These are phyloP conservation scores for Cossypha caffra DNA, from an alignment of 2,797 vertebrate genomes.

Conservation along the genomic window DNA sequence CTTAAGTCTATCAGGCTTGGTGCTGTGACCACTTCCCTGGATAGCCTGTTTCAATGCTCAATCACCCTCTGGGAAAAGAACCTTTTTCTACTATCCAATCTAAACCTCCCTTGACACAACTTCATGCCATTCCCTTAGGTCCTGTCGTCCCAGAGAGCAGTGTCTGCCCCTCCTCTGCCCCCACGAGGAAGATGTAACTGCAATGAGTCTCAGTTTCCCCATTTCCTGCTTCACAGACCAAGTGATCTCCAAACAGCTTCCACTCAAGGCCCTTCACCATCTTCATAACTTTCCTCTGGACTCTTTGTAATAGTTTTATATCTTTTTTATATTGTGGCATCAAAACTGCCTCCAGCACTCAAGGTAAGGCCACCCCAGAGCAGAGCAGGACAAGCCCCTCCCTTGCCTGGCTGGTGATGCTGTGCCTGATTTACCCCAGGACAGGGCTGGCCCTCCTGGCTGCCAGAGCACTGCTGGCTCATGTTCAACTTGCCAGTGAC, in stretches of 20 bases:
- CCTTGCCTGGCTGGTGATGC: accelerated
- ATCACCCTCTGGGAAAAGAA: neutral
- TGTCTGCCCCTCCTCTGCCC: neutral
- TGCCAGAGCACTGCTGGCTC: neutral
- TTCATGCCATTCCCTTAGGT: neutral
- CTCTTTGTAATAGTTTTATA: neutral
- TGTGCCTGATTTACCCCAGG: neutral
- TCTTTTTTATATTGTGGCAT: accelerated
- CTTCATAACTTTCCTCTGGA: neutral
- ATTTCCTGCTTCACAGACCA: neutral
- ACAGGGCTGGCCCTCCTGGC: accelerated
- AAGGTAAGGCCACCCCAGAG: accelerated
- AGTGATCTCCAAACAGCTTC: neutral
- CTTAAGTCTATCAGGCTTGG: neutral
- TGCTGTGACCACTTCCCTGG: neutral
- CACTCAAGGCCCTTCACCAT: neutral
- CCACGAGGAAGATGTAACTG: accelerated
- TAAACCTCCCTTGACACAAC: neutral
- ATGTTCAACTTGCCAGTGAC: accelerated
- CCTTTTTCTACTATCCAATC: neutral
- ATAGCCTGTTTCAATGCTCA: neutral
- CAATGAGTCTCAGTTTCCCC: neutral
- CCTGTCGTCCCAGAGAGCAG: neutral
- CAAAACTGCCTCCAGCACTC: accelerated
- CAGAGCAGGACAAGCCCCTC: neutral